Evolutionary conservation across 2,888 invertebrate genomes (phyloP).

Genomic region (Drosophila antonietae): DNA sequence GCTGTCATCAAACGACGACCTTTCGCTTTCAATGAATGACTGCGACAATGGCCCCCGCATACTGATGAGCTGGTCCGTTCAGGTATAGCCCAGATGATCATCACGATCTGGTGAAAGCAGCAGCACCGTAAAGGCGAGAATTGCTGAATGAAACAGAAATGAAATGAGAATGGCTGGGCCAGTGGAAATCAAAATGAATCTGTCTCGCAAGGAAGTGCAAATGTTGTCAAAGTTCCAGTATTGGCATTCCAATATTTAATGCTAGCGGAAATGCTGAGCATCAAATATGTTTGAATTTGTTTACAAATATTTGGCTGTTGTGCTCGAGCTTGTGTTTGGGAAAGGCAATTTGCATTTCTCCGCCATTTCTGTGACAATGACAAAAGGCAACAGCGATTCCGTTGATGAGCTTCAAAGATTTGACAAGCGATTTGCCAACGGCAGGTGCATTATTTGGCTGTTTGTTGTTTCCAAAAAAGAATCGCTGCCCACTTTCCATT

Average conservation of each 20-base stretch:
- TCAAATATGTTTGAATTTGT: conserved; percentile 34
- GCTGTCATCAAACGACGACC: conserved; percentile 40
- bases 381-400: conserved; percentile 51
- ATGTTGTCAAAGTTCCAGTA: conserved; percentile 33
- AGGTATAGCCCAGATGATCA: conserved; percentile 50
- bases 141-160: conserved; percentile 65
- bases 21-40: conserved; percentile 72
- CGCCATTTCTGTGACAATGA: conserved; percentile 52
- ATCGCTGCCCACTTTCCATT: conserved; percentile 62
- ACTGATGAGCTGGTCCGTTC: conserved; percentile 60
- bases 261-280: conserved; percentile 54
- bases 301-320: conserved; percentile 16
- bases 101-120: conserved; percentile 71
- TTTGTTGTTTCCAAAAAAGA: conserved; percentile 47
- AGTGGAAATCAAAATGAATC: conserved; percentile 27
- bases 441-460: conserved; percentile 64
- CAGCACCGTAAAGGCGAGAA: conserved; percentile 59
- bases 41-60: conserved; percentile 63
- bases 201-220: conserved; percentile 55
- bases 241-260: conserved; percentile 28
- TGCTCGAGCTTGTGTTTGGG: conserved; percentile 28
- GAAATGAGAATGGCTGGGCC: conserved; percentile 18
- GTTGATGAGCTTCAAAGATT: conserved; percentile 72
- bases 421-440: conserved; percentile 52
- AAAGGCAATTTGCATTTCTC: conserved; percentile 78